Evolutionary conservation across 1,140 invertebrate genomes (phyloP), one percentile per base, ranked within the genome.

Genomic region (Ylistrum balloti): DNA sequence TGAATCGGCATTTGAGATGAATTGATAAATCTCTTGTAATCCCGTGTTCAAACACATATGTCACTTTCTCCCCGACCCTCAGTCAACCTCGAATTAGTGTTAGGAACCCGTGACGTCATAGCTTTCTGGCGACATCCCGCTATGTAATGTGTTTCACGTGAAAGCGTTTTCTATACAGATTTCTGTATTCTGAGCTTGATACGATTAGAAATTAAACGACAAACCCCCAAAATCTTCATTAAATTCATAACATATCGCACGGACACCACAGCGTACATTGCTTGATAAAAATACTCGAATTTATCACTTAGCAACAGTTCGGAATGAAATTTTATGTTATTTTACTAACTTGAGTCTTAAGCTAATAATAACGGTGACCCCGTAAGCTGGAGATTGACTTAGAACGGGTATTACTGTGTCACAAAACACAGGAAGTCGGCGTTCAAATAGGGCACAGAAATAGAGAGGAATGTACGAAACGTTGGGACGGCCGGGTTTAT

Each of bases 1-100:
- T 74, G 56, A 28, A 28, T 74, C 56, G 56, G 22, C 56, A 74
- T 74, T 74, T n/a, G 22, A 74, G 56, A 74, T 74, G 56, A 74
- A 74, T 74, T 74, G 56, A 74, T 74, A 74, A 74, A 74, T 74
- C 56, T 74, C 56, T 74, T 74, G 56, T 74, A 74, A 74, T 74
- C 56, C 56, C 22, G 17, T 74, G 56, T 74, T 74, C 56, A 74
- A 74, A 74, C 56, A 74, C 56, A 74, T 74, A 74, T 74, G 56
- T 3, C 56, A 74, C 56, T 74, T 74, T 74, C 56, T 74, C 56
- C n/a, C 56, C 56, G 56, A 74, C n/a, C 56, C 28, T n/a, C 28
- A 74, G 56, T 48, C 22, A 48, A 48, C 45, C 22, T 10, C 13
- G 45, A 48, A 48, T 48, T 74, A 74, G 56, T 74, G 56, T 74